phyloP scores from a whole-genome alignment of 2,113 vertebrate genomes.

The Ictalurus furcatus region DNA sequence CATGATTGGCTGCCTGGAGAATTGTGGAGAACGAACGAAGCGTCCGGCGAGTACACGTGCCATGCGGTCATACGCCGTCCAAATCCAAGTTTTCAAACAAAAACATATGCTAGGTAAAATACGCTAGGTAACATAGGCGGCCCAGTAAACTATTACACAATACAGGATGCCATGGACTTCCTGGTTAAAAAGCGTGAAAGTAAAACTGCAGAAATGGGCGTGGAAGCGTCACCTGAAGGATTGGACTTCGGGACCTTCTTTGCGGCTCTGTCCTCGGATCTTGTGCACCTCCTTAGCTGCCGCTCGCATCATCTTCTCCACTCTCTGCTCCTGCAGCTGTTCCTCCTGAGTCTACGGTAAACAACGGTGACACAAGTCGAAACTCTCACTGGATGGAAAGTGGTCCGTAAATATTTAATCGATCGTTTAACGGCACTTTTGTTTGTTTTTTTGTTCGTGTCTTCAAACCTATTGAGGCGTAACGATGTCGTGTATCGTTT shows the following conservation, averaged over 20 bases:
- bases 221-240: conserved; percentile 84
- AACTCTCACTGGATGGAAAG: not conserved
- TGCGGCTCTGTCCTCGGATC: conserved; percentile 88
- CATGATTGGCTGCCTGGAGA: not conserved
- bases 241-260: conserved; percentile 90
- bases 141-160: not conserved
- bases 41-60: not conserved
- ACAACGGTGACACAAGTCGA: not conserved
- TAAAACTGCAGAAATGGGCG: not conserved
- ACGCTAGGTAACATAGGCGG: not conserved
- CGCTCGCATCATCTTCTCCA: conserved; percentile 93
- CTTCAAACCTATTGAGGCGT: not conserved
- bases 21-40: not conserved
- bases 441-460: not conserved
- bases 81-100: not conserved
- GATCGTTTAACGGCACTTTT: not conserved
- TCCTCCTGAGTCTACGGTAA: conserved; percentile 78
- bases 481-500: not conserved
- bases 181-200: not conserved
- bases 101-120: not conserved
- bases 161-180: not conserved
- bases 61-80: not conserved
- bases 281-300: conserved; percentile 94
- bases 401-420: not conserved
- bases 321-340: conserved; percentile 82